Base-by-base conservation (phyloP, 2,797 vertebrate genomes). In the Masticophis lateralis region DNA sequence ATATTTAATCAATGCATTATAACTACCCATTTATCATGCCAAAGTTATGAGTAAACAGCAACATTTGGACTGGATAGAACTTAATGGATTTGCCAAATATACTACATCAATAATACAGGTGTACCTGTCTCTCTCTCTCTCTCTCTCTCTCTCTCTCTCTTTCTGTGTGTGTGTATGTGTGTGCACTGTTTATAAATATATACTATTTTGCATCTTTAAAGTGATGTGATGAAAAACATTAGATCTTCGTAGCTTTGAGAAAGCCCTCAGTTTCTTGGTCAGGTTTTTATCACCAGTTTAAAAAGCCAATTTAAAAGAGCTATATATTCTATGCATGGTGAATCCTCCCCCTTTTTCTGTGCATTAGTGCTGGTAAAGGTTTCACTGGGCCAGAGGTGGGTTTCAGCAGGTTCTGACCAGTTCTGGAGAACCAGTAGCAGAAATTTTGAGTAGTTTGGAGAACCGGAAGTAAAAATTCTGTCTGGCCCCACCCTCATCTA, bases 1-100 rank as follows among this genome's bases (percentile, higher is more conserved):
- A 95, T 96, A 96, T 96, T 96, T 97, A 97, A 97, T 96, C 95
- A 91, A 83, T 94, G 95, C 95, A 96, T 95, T 87, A 1, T 94
- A 95, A 91, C 66, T 94, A 91, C 93, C 96, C 95, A 96, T 97
- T 97, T 95, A 97, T 98, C 96, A 96, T 95, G 93, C 93, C 95
- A 95, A 96, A 95, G 94, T 95, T 94, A 95, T 96, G 95, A 94
- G 91, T 95, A 96, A 95, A 96, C 95, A 95, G 94, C 96, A 95
- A 92, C 93, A 93, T 92, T 95, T 96, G 94, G 94, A 92, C 90
- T 95, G 92, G 94, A 93, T 95, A 93, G 94, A 95, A 86, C 0
- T 2, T 95, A 96, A 94, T 93, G 92, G 94, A 95, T 96, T 61
- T 91, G 63, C 93, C 87, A 93, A 94, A 91, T 74, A n/a, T 94